These are phyloP conservation scores for Cirrhinus molitorella DNA, from an alignment of 2,797 vertebrate genomes.

Conservation along the genomic window DNA sequence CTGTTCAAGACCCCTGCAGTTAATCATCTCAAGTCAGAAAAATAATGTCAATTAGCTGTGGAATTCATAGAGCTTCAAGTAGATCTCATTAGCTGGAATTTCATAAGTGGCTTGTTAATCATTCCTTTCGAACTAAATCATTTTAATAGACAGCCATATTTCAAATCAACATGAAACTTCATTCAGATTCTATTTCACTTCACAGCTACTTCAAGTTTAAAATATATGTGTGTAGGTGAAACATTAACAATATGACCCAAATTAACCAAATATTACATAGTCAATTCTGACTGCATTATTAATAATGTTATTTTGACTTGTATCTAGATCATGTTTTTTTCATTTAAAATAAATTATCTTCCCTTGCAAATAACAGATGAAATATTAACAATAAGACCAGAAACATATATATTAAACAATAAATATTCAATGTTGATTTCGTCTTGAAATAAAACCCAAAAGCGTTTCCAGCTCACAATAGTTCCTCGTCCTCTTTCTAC, in stretches of 20 bases:
- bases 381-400: background rate
- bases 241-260: background rate
- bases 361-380: background rate
- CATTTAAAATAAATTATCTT: background rate
- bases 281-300: background rate
- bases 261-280: background rate
- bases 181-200: background rate
- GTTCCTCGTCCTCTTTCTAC: background rate
- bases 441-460: background rate
- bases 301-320: background rate
- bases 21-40: conserved; percentile 34
- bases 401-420: no score
- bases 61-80: conserved; percentile 27
- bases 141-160: conserved; percentile 11
- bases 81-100: conserved; percentile 32
- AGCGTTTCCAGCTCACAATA: background rate
- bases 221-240: background rate
- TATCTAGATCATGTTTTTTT: background rate
- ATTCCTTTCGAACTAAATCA: conserved; percentile 22
- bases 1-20: background rate
- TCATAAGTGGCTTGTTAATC: conserved; percentile 32
- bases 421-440: no score
- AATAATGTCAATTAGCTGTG: conserved; percentile 14
- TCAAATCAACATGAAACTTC: background rate
- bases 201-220: background rate